A percentile compares a stretch with the other conserved stretches of the same genome.
Conservation (phyloP, 2,113 vertebrate species). For the Pontoporia blainvillei region DNA sequence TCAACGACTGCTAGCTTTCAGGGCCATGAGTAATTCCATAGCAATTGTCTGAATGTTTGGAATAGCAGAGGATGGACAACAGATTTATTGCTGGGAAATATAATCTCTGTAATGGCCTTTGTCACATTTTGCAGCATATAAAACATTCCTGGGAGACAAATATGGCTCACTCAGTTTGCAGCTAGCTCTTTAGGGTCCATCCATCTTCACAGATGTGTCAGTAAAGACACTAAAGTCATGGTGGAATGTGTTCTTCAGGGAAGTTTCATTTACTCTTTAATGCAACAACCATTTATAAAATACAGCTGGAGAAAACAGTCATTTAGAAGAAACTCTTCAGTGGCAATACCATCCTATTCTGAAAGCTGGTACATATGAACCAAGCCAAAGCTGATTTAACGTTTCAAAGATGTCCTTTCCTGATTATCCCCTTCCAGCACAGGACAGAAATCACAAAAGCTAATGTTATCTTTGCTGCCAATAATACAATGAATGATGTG, state of each 20-base stretch:
- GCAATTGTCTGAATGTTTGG: conserved; percentile 42
- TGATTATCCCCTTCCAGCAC: not conserved
- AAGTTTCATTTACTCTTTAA: conserved; percentile 68
- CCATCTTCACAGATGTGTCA: conserved; percentile 48
- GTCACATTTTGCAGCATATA: conserved; percentile 52
- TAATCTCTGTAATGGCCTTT: conserved; percentile 51
- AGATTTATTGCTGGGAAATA: conserved; percentile 53
- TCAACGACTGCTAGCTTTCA: not conserved
- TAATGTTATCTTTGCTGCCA: not conserved
- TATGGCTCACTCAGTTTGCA: conserved; percentile 51
- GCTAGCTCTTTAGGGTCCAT: conserved; percentile 54
- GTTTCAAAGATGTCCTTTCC: not conserved
- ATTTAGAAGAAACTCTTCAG: conserved; percentile 62
- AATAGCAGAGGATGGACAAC: conserved; percentile 24
- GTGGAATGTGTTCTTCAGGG: conserved; percentile 58
- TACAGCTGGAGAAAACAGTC: conserved; percentile 40
- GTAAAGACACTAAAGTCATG: conserved; percentile 55
- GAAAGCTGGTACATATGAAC: not conserved
- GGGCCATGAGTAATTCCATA: not conserved
- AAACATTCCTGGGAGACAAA: conserved; percentile 55
- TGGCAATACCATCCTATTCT: not conserved
- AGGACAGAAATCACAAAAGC: not conserved
- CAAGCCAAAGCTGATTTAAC: not conserved
- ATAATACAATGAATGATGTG: not conserved
- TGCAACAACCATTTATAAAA: conserved; percentile 65